A percentile compares a stretch with the other conserved stretches of the same genome.
phyloP scores from a whole-genome alignment of 92 coral and sea anemone species.

The Virgularia gustaviana region DNA sequence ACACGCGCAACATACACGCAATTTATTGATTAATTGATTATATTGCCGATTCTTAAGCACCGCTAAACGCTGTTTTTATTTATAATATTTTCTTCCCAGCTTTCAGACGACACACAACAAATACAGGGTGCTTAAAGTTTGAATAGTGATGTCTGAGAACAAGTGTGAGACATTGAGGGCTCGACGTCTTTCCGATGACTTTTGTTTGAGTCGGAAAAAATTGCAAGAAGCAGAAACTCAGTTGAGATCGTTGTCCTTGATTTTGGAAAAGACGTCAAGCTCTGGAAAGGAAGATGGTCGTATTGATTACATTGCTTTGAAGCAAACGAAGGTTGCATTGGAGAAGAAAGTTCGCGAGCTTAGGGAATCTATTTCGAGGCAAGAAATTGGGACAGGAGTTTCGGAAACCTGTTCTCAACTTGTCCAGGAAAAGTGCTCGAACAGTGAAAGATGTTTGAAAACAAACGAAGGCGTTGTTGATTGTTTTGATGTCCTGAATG shows the following conservation, averaged over 20 bases:
- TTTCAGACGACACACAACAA: too few species aligned
- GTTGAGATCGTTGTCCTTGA: constrained; percentile 17
- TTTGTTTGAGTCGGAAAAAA: not conserved
- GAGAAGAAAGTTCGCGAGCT: constrained; percentile 1
- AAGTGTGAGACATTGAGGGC: too few species aligned
- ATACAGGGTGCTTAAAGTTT: too few species aligned
- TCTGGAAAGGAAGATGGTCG: not conserved
- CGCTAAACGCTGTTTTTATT: too few species aligned
- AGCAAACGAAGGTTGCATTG: not conserved
- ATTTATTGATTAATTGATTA: too few species aligned
- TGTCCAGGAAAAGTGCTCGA: not conserved
- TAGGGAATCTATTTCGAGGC: constrained; percentile 2
- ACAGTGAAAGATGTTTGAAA: not conserved
- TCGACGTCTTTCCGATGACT: too few species aligned
- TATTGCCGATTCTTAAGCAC: too few species aligned
- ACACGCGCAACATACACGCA: too few species aligned
- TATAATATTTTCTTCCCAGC: too few species aligned
- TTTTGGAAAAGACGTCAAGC: not conserved
- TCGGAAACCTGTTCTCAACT: not conserved
- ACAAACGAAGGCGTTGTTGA: not conserved
- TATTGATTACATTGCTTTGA: not conserved
- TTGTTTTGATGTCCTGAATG: not conserved
- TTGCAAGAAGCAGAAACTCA: constrained; percentile 25
- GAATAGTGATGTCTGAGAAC: too few species aligned
- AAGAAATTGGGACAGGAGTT: constrained; percentile 5